A percentile compares a stretch with the other conserved stretches of the same genome.
phyloP scores from a whole-genome alignment of 2,888 invertebrate species.

The Rosalia funebris region DNA sequence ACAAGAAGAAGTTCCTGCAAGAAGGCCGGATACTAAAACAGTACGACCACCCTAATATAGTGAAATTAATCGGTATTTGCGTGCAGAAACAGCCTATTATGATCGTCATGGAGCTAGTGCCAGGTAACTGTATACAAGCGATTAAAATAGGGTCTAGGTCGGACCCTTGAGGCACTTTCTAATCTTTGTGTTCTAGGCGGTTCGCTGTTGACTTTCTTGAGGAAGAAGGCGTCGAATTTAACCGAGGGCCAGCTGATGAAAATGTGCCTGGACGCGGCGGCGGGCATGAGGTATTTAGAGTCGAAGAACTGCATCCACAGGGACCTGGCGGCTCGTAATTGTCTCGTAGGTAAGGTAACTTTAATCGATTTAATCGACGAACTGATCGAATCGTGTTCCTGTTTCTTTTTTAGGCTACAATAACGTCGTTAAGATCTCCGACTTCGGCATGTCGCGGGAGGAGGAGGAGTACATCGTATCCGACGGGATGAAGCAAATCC shows the following conservation, averaged over 20 bases:
- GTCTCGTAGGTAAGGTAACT: constrained; percentile 75
- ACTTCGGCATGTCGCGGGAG: constrained; percentile 97
- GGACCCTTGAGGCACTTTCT: neutral
- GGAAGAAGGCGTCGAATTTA: constrained; percentile 78
- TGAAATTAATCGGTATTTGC: constrained; percentile 95
- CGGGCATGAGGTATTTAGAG: constrained; percentile 95
- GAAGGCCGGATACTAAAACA: constrained; percentile 96
- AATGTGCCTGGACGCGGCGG: constrained; percentile 94
- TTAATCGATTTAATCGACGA: too few relatives aligned
- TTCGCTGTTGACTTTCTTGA: constrained; percentile 87
- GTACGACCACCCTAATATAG: constrained; percentile 97
- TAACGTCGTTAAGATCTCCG: constrained; percentile 93
- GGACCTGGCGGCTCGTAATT: constrained; percentile 95
- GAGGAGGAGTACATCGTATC: constrained; percentile 97
- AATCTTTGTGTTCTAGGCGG: constrained; percentile 72
- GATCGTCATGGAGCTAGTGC: constrained; percentile 98
- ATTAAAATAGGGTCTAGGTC: neutral
- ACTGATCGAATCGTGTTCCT: too few relatives aligned
- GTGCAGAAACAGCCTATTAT: constrained; percentile 98
- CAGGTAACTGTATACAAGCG: constrained; percentile 67
- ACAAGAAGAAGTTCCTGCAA: constrained; percentile 92
- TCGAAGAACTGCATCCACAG: constrained; percentile 96
- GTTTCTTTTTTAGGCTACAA: constrained; percentile 76
- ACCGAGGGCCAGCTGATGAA: constrained; percentile 73
- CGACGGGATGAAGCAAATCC: constrained; percentile 98